These are phyloP conservation scores for Nomada lathburiana DNA, from an alignment of 2,888 invertebrate species.

Conservation along the genomic window DNA sequence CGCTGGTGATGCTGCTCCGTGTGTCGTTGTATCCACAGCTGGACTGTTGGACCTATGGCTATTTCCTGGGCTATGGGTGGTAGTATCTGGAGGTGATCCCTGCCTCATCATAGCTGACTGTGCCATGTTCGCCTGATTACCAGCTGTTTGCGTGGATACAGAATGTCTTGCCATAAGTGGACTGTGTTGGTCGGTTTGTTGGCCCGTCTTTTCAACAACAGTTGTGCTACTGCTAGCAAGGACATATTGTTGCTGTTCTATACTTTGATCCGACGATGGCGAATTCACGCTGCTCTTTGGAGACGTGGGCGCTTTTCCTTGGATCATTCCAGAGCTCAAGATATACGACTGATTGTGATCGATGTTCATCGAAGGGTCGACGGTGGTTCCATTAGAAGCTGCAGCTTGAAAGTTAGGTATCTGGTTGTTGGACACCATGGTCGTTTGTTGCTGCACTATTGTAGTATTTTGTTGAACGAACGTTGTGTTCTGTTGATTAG, in stretches of 20 bases:
- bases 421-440: conserved; percentile 90
- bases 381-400: conserved; percentile 68
- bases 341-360: conserved; percentile 86
- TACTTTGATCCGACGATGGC: conserved; percentile 79
- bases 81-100: conserved; percentile 93
- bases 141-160: conserved; percentile 91
- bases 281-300: conserved; percentile 79
- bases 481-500: conserved; percentile 88
- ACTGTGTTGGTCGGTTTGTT: conserved; percentile 77
- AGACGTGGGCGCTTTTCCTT: conserved; percentile 77
- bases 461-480: conserved; percentile 94
- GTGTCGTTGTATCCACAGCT: conserved; percentile 83
- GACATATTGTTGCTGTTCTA: conserved; percentile 81
- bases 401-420: conserved; percentile 84
- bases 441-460: conserved; percentile 93
- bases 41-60: conserved; percentile 83
- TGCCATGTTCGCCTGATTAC: conserved; percentile 79
- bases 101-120: conserved; percentile 83
- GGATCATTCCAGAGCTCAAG: conserved; percentile 80
- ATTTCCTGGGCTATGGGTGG: conserved; percentile 91
- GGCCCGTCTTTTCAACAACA: conserved; percentile 75
- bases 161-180: conserved; percentile 87
- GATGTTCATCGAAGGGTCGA: conserved; percentile 85
- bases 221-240: conserved; percentile 74
- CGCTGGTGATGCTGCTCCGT: conserved; percentile 82